Evolutionary conservation across 2,113 vertebrate species (phyloP).

Genomic region (Phyllostomus discolor): DNA sequence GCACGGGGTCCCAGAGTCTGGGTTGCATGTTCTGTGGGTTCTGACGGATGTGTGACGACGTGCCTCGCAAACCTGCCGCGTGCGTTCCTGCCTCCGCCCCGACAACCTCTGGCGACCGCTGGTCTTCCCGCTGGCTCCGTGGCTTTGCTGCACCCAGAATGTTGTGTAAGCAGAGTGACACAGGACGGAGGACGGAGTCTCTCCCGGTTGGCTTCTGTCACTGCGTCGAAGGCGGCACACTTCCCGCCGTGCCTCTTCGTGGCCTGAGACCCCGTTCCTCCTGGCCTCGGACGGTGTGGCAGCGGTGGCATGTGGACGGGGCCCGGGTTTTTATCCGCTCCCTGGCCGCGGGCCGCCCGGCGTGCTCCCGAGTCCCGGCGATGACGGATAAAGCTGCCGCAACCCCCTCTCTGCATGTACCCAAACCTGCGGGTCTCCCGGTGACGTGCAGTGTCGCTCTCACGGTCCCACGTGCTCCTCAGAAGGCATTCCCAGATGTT

Average conservation of each 20-base stretch:
- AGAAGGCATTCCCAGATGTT: not conserved
- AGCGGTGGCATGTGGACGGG: not conserved
- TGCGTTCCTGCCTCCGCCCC: fast-evolving
- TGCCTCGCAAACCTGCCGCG: not conserved
- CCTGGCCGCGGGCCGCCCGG: not conserved
- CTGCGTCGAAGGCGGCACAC: fast-evolving
- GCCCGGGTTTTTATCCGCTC: too few relatives aligned
- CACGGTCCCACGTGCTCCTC: not conserved
- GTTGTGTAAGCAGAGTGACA: not conserved
- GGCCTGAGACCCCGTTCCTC: not conserved
- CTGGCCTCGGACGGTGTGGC: not conserved
- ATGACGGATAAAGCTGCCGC: too few relatives aligned
- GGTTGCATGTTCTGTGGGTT: not conserved
- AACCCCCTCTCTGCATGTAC: not conserved
- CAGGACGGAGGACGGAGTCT: fast-evolving
- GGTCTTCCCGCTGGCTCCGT: too few relatives aligned
- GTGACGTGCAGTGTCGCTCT: not conserved
- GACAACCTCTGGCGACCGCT: fast-evolving
- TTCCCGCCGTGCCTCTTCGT: not conserved
- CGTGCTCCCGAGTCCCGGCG: not conserved
- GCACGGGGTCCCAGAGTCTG: not conserved
- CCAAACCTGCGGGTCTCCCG: not conserved
- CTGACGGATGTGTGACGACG: not conserved
- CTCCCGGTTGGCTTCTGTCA: not conserved
- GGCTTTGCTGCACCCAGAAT: not conserved